Evolutionary conservation across 2,888 invertebrate species (phyloP).

Genomic region (Piscicola geometra): DNA sequence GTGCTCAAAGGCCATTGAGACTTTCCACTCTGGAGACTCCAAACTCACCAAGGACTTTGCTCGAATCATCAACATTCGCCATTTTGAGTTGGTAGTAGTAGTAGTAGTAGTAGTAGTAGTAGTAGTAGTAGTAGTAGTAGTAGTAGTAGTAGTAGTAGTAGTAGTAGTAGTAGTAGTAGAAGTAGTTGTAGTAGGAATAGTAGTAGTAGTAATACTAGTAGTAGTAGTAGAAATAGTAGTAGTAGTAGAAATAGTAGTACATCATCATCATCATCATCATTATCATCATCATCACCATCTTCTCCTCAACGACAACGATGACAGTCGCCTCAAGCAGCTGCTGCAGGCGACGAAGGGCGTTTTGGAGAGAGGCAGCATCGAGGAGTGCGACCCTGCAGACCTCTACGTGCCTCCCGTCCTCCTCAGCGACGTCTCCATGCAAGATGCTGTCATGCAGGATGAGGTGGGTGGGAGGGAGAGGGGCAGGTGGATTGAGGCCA

Average conservation of each 20-base stretch:
- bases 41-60: constrained; percentile 6
- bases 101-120: no score
- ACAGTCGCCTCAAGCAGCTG: background rate
- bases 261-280: no score
- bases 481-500: no score
- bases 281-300: no score
- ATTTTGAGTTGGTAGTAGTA: constrained; percentile 1
- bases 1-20: background rate
- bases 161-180: no score
- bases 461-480: background rate
- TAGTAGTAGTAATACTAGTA: no score
- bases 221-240: no score
- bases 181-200: no score
- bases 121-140: no score
- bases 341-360: background rate
- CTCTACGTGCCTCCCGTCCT: background rate
- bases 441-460: background rate
- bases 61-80: constrained; percentile 22
- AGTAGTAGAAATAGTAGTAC: no score
- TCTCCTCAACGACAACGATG: background rate
- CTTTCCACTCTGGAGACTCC: constrained; percentile 16
- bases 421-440: background rate
- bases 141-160: no score
- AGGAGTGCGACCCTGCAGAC: background rate
- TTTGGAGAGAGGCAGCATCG: background rate